phyloP scores from a whole-genome alignment of 1,140 invertebrate species.

The Arctopsyche grandis region DNA sequence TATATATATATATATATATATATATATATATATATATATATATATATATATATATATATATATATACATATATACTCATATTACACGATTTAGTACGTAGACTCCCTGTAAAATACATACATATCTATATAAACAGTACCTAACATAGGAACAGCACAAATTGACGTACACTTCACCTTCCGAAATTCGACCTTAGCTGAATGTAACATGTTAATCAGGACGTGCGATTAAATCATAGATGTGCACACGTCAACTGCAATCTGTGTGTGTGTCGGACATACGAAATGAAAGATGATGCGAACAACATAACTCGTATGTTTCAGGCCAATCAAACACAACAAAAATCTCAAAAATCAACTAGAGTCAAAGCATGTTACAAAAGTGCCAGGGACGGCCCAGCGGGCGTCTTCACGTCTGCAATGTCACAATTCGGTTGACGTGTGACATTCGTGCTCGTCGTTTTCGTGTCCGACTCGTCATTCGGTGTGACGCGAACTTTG shows the following conservation, averaged over 20 bases:
- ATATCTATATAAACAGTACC: too few species aligned
- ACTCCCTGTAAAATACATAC: too few species aligned
- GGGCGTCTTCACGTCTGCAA: slow-evolving; percentile 38
- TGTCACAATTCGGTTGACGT: slow-evolving; percentile 36
- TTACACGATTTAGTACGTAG: too few species aligned
- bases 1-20: too few species aligned
- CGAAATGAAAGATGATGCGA: slow-evolving; percentile 10
- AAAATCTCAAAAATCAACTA: background rate
- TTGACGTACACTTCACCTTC: too few species aligned
- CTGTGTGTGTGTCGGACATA: background rate
- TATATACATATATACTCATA: too few species aligned
- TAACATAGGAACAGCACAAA: too few species aligned
- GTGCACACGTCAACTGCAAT: slow-evolving; percentile 7
- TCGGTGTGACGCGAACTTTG: slow-evolving; percentile 19
- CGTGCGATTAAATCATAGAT: background rate
- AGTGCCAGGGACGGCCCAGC: background rate
- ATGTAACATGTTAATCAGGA: too few species aligned
- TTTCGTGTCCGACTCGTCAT: background rate
- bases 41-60: too few species aligned
- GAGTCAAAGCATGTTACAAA: background rate
- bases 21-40: too few species aligned
- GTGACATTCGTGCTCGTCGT: slow-evolving; percentile 20
- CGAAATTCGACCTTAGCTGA: too few species aligned
- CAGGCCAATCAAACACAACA: background rate
- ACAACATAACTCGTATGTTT: background rate